phyloP scores from a whole-genome alignment of 1,140 invertebrate genomes.

The Dufourea novaeangliae region DNA sequence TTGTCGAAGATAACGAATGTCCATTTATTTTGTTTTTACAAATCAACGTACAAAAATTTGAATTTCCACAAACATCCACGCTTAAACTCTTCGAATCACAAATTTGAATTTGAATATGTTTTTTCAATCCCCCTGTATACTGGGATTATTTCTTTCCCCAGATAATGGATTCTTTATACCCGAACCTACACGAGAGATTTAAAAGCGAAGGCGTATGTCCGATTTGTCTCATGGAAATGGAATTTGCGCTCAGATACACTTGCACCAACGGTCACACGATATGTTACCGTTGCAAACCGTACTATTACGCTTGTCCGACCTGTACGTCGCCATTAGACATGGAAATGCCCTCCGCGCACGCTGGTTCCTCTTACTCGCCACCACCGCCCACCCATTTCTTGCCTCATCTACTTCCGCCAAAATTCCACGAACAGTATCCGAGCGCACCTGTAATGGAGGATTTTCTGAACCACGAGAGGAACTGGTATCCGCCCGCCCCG shows the following conservation, averaged over 20 bases:
- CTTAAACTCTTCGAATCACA: not conserved
- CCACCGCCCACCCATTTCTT: slow-evolving; percentile 53
- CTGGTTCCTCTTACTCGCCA: slow-evolving; percentile 4
- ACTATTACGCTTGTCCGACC: slow-evolving; percentile 71
- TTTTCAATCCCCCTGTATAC: too few species aligned
- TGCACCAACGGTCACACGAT: slow-evolving; percentile 70
- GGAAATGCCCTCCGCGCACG: slow-evolving; percentile 40
- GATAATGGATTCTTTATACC: slow-evolving; percentile 69
- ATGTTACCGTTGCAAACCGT: slow-evolving; percentile 75
- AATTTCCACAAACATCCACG: too few species aligned
- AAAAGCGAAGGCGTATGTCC: slow-evolving; percentile 71
- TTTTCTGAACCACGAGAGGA: slow-evolving; percentile 66
- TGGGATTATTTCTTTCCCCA: slow-evolving; percentile 13
- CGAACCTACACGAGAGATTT: slow-evolving; percentile 70
- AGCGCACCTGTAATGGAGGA: slow-evolving; percentile 59
- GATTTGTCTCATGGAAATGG: slow-evolving; percentile 74
- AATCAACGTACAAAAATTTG: too few species aligned
- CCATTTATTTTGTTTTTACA: too few species aligned
- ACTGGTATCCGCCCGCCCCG: slow-evolving; percentile 35
- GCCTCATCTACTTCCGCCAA: slow-evolving; percentile 58
- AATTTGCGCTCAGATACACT: slow-evolving; percentile 59
- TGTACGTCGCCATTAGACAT: slow-evolving; percentile 62
- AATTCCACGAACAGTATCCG: slow-evolving; percentile 35
- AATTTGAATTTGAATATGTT: too few species aligned
- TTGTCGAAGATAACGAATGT: too few species aligned